Conservation (phyloP, 2,888 invertebrate species). For the Hypsopygia costalis region DNA sequence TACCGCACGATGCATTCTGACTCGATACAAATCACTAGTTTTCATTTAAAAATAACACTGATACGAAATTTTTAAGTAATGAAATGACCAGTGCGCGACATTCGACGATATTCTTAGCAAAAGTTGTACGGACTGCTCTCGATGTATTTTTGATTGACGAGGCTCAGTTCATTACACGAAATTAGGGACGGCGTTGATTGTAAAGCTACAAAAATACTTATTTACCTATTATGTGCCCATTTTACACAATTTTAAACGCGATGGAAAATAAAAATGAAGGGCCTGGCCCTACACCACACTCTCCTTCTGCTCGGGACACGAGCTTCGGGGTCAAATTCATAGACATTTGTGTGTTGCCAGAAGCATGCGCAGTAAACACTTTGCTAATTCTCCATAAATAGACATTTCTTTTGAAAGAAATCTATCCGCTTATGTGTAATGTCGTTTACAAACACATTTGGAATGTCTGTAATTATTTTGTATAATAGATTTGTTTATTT, state of each 20-base stretch:
- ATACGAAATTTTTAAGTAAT: constrained; percentile 54
- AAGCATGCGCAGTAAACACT: constrained; percentile 12
- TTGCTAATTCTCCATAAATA: constrained; percentile 6
- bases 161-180: constrained; percentile 24
- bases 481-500: constrained; percentile 6
- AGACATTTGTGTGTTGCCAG: constrained; percentile 74
- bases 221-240: constrained; percentile 81
- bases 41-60: constrained; percentile 55
- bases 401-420: not conserved
- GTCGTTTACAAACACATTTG: not conserved
- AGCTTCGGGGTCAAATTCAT: constrained; percentile 81
- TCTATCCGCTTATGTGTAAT: not conserved
- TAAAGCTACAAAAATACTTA: constrained; percentile 34
- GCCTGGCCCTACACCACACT: constrained; percentile 76
- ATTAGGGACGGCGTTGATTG: constrained; percentile 15
- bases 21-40: constrained; percentile 32
- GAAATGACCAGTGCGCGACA: constrained; percentile 67
- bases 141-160: constrained; percentile 55
- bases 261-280: constrained; percentile 74
- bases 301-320: constrained; percentile 75
- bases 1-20: constrained; percentile 22
- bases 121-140: constrained; percentile 50
- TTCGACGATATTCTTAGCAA: constrained; percentile 74
- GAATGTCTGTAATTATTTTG: not conserved
- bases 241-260: constrained; percentile 69